Percentiles rank a stretch among this genome's conserved stretches.
phyloP scores from a whole-genome alignment of 2,888 invertebrate species.

The Diadegma fenestrale region DNA sequence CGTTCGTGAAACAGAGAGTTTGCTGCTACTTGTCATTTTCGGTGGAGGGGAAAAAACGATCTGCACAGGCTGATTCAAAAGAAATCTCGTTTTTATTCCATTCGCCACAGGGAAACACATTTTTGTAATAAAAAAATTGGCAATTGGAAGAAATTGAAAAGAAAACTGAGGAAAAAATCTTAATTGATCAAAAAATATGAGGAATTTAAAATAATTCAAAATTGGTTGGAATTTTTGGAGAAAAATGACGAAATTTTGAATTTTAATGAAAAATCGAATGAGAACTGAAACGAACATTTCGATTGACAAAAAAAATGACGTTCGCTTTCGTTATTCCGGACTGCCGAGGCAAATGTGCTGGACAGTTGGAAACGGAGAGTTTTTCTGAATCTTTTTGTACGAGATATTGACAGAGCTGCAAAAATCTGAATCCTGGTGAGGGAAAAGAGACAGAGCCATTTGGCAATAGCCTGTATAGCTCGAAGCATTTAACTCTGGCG shows the following conservation, averaged over 20 bases:
- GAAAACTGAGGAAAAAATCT: too few relatives aligned
- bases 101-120: too few relatives aligned
- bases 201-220: too few relatives aligned
- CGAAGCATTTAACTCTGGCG: conserved; percentile 68
- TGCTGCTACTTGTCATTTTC: conserved; percentile 43
- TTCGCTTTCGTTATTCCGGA: neutral
- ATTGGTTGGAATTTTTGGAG: too few relatives aligned
- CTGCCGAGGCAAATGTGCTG: neutral
- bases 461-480: conserved; percentile 48
- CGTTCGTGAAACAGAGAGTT: conserved; percentile 50
- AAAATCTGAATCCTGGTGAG: conserved; percentile 38
- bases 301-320: neutral
- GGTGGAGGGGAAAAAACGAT: conserved; percentile 42
- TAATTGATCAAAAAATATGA: too few relatives aligned
- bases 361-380: neutral
- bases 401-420: conserved; percentile 8
- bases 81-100: neutral
- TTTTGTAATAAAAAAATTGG: too few relatives aligned
- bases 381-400: conserved; percentile 28
- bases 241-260: too few relatives aligned
- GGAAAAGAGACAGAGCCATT: conserved; percentile 42
- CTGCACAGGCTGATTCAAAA: conserved; percentile 25
- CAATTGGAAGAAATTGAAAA: too few relatives aligned
- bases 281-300: too few relatives aligned
- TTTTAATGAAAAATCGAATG: too few relatives aligned